phyloP scores from a whole-genome alignment of 2,888 invertebrate genomes.

The Melolontha melolontha region DNA sequence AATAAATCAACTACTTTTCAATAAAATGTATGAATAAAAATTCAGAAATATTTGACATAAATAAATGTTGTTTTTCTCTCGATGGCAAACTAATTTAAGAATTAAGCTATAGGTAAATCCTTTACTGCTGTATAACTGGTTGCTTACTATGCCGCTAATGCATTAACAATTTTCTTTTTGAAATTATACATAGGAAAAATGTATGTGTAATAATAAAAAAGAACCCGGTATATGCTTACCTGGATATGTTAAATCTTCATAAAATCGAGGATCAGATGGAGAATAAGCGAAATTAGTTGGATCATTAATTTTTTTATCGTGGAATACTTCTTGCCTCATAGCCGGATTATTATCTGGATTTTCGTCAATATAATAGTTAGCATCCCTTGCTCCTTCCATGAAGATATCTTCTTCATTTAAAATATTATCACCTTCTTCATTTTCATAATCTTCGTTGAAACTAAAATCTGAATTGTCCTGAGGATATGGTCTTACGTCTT shows the following conservation, averaged over 20 bases:
- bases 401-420: conserved; percentile 41
- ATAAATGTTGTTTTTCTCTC: too few species aligned
- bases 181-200: too few species aligned
- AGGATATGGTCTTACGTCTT: conserved; percentile 54
- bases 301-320: conserved; percentile 54
- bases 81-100: too few species aligned
- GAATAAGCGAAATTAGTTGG: conserved; percentile 61
- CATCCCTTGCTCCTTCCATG: conserved; percentile 24
- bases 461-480: conserved; percentile 55
- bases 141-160: too few species aligned
- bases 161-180: too few species aligned
- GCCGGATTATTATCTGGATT: conserved; percentile 42
- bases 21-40: too few species aligned
- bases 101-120: too few species aligned
- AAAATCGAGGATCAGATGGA: conserved; percentile 62
- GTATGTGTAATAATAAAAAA: too few species aligned
- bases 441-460: conserved; percentile 50
- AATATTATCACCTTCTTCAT: conserved; percentile 35
- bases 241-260: conserved; percentile 49
- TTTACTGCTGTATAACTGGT: too few species aligned
- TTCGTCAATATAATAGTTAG: conserved; percentile 19
- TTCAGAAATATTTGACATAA: too few species aligned
- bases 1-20: too few species aligned
- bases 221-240: conserved; percentile 27
- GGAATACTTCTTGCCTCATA: conserved; percentile 45